These are phyloP conservation scores for Trichopoda pennipes DNA, from an alignment of 2,888 invertebrate genomes.

Conservation along the genomic window DNA sequence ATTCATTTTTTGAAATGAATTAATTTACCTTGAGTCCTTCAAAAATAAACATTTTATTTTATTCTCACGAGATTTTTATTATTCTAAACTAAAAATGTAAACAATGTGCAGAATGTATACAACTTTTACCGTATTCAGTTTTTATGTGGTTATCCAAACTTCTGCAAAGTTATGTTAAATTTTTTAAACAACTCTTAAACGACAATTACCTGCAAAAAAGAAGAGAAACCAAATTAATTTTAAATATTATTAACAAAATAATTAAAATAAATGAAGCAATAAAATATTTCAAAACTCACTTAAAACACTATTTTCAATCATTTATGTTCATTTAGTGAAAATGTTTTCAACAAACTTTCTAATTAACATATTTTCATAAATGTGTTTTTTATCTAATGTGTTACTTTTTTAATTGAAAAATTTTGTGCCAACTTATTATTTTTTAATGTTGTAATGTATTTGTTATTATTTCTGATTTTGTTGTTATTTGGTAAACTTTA, in stretches of 20 bases:
- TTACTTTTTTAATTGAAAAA: conserved; percentile 14
- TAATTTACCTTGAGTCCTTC: no score
- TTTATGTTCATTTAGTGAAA: conserved; percentile 38
- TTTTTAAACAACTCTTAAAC: background rate
- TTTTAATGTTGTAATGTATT: conserved; percentile 21
- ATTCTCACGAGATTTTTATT: no score
- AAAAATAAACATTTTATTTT: no score
- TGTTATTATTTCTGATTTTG: conserved; percentile 22
- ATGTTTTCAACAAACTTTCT: conserved; percentile 60
- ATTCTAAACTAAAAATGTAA: no score
- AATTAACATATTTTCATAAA: conserved; percentile 41
- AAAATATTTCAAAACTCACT: conserved; percentile 24
- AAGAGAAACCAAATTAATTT: conserved; percentile 6
- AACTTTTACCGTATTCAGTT: no score
- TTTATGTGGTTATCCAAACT: no score
- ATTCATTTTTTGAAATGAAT: no score
- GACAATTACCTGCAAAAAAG: conserved; percentile 48
- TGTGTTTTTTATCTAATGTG: conserved; percentile 8
- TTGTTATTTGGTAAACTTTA: conserved; percentile 27
- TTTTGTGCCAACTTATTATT: conserved; percentile 32
- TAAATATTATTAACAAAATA: conserved; percentile 14
- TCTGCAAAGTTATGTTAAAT: no score
- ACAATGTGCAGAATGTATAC: no score
- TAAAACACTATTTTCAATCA: conserved; percentile 27
- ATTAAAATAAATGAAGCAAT: conserved; percentile 3